phyloP scores from a whole-genome alignment of 2,888 invertebrate genomes.

The Rhorus exstirpatorius region DNA sequence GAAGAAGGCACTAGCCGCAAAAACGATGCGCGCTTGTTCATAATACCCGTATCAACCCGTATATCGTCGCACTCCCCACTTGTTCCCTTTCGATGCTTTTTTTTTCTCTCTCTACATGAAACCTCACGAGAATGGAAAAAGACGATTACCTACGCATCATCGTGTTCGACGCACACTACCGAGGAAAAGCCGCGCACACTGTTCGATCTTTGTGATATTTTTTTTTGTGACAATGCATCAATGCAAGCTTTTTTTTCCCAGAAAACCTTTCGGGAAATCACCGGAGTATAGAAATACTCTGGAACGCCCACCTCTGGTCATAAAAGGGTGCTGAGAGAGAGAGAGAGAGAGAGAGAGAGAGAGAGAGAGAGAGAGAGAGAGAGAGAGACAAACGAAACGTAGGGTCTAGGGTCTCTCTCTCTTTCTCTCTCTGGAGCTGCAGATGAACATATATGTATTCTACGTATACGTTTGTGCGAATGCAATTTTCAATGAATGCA shows the following conservation, averaged over 20 bases:
- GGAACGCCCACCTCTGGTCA: no score
- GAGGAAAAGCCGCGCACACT: background rate
- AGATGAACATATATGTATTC: no score
- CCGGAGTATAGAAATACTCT: no score
- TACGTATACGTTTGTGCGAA: no score
- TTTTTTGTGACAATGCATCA: no score
- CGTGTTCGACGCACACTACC: background rate
- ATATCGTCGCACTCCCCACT: conserved; percentile 39
- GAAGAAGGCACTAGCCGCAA: conserved; percentile 51
- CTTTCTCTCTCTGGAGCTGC: no score
- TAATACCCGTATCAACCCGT: conserved; percentile 48
- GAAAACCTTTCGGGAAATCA: conserved; percentile 25
- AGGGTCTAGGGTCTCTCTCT: no score
- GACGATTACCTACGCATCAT: conserved; percentile 29
- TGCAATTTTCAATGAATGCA: no score
- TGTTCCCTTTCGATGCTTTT: background rate
- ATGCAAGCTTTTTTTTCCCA: conserved; percentile 71
- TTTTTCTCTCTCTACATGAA: conserved; percentile 1
- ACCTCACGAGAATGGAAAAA: background rate
- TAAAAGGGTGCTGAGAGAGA: no score
- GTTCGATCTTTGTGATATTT: conserved; percentile 27
- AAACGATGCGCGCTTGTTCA: conserved; percentile 53
- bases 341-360: no score
- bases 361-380: no score
- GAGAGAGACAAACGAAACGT: no score